Evolutionary conservation across 2,113 vertebrate genomes (phyloP).

Genomic region (Athene cunicularia): DNA sequence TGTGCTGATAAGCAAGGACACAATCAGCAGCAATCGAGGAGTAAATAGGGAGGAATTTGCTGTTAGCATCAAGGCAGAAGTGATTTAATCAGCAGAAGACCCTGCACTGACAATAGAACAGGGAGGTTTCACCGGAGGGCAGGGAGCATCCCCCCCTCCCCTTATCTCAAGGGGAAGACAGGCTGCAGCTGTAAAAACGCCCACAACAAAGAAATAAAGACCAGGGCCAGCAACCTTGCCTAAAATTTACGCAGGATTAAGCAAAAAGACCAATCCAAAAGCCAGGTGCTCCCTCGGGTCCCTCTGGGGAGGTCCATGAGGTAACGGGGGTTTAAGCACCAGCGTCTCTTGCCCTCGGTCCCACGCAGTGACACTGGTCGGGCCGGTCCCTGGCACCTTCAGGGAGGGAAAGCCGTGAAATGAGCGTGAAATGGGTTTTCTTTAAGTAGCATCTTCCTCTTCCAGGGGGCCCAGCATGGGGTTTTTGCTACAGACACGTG

Average conservation of each 20-base stretch:
- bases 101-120: neutral
- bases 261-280: neutral
- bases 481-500: accelerated
- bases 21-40: neutral
- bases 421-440: accelerated
- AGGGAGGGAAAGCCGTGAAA: neutral
- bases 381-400: neutral
- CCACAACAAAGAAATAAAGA: neutral
- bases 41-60: neutral
- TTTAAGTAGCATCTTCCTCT: too few species aligned
- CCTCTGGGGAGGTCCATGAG: accelerated
- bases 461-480: neutral
- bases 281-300: neutral
- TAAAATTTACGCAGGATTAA: neutral
- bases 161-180: accelerated
- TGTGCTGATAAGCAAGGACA: neutral
- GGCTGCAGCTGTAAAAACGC: neutral
- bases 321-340: neutral
- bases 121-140: neutral
- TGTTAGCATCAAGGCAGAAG: neutral
- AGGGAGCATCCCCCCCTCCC: neutral
- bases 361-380: accelerated
- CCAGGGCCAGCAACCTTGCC: neutral
- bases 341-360: accelerated
- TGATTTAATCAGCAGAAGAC: neutral